These are phyloP conservation scores for Nesometra sesokonis DNA, from an alignment of 35 echinoderm and acorn worm genomes.

Conservation along the genomic window DNA sequence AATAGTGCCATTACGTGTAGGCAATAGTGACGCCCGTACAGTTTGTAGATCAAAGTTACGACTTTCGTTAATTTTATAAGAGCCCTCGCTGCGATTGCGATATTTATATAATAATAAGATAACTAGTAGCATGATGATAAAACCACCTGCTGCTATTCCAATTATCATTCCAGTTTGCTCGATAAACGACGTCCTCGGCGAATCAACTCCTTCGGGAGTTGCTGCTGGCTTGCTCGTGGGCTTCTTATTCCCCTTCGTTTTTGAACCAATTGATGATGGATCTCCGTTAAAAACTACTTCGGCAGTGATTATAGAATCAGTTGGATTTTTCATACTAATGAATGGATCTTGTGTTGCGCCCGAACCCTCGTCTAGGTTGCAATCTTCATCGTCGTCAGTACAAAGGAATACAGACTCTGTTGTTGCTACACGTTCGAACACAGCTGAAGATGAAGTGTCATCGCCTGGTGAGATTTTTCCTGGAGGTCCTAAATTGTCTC, in stretches of 20 bases:
- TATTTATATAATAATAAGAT: slow-evolving; percentile 78
- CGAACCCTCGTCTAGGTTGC: neutral
- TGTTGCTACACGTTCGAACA: neutral
- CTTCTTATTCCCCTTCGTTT: neutral
- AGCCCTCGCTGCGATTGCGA: slow-evolving; percentile 94
- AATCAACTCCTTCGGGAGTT: neutral
- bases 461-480: neutral
- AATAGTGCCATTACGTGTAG: slow-evolving; percentile 60
- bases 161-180: slow-evolving; percentile 76
- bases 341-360: neutral
- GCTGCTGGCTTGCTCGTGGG: neutral
- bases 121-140: slow-evolving; percentile 64
- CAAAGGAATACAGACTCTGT: neutral
- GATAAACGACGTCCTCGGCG: slow-evolving; percentile 11
- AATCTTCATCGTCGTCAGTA: neutral
- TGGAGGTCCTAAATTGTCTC: neutral
- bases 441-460: neutral
- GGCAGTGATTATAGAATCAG: neutral
- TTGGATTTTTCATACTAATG: neutral
- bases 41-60: slow-evolving; percentile 77
- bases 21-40: slow-evolving; percentile 62
- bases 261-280: neutral
- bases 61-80: slow-evolving; percentile 97
- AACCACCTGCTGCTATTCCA: slow-evolving; percentile 54
- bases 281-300: neutral